phyloP scores from a whole-genome alignment of 1,140 invertebrate genomes.

The Aphaenogaster floridana region DNA sequence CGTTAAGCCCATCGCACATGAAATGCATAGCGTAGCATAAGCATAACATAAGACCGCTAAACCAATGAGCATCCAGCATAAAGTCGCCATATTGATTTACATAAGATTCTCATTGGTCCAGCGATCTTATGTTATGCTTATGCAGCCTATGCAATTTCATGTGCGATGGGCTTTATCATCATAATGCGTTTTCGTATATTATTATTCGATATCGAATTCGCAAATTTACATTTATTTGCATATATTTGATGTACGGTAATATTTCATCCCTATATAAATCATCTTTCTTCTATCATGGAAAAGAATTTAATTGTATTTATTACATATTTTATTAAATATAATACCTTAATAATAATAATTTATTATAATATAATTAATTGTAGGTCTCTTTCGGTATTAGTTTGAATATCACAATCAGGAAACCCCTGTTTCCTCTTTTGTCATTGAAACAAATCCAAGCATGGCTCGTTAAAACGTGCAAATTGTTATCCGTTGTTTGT shows the following conservation, averaged over 20 bases:
- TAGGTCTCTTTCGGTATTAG: slow-evolving; percentile 43
- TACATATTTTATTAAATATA: slow-evolving; percentile 25
- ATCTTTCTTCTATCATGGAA: background rate
- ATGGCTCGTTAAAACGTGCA: slow-evolving; percentile 57
- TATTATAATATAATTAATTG: slow-evolving; percentile 53
- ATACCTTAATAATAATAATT: slow-evolving; percentile 21
- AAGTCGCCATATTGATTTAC: too few species aligned
- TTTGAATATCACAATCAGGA: slow-evolving; percentile 55
- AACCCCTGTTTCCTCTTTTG: slow-evolving; percentile 49
- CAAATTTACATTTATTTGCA: background rate
- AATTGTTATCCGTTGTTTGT: slow-evolving; percentile 64
- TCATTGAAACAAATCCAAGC: slow-evolving; percentile 57
- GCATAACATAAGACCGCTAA: too few species aligned
- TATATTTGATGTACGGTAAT: background rate
- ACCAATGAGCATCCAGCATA: too few species aligned
- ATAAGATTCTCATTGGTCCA: too few species aligned
- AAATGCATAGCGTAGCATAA: too few species aligned
- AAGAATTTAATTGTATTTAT: slow-evolving; percentile 37
- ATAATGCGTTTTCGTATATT: background rate
- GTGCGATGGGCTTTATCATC: background rate
- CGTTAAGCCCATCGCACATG: background rate
- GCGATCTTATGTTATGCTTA: too few species aligned
- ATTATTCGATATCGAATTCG: background rate
- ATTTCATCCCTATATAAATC: background rate
- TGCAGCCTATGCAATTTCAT: too few species aligned